Conservation (phyloP, 2,113 vertebrate genomes). For the Theristicus caerulescens region DNA sequence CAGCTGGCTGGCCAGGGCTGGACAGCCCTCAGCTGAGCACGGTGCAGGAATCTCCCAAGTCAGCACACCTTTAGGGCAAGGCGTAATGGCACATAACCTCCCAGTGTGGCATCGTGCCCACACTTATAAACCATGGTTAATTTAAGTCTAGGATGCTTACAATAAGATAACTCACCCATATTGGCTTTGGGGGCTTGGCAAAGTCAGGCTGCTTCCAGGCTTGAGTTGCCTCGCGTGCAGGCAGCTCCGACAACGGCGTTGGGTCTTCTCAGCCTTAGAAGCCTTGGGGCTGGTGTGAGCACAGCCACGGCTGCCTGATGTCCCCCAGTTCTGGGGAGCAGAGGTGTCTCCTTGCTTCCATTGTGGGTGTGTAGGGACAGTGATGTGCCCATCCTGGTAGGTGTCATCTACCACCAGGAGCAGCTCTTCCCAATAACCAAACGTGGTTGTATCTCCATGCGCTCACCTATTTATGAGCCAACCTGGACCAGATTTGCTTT, state of each 20-base stretch:
- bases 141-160: neutral
- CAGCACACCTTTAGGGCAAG: neutral
- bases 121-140: neutral
- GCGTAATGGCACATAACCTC: neutral
- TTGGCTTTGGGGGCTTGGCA: neutral
- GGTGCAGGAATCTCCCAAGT: neutral
- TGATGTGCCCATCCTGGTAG: neutral
- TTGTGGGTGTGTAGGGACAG: neutral
- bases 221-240: accelerated
- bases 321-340: neutral
- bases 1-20: accelerated
- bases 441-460: accelerated
- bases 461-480: neutral
- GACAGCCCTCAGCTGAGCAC: neutral
- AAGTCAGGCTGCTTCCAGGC: neutral
- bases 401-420: neutral
- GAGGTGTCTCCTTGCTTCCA: neutral
- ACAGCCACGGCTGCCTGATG: neutral
- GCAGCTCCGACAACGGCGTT: accelerated
- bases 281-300: neutral
- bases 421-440: neutral
- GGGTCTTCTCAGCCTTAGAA: neutral
- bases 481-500: neutral
- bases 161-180: neutral
- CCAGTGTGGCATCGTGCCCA: accelerated